phyloP scores from a whole-genome alignment of 2,113 vertebrate species.

The Pterocles gutturalis region DNA sequence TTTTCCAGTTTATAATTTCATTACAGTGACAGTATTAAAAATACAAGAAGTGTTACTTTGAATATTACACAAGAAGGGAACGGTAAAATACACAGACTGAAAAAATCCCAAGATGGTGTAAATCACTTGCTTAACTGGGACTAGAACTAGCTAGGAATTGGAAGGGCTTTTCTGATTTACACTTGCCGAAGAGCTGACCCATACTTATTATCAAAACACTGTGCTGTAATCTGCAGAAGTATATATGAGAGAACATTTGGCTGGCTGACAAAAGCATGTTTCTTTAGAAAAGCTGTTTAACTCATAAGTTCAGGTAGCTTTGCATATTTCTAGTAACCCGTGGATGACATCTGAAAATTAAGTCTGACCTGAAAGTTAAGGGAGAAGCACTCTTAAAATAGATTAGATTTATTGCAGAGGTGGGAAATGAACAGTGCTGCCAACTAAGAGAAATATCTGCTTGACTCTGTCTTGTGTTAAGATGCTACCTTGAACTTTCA shows the following conservation, averaged over 20 bases:
- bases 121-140: not conserved
- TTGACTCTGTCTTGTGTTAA: slow-evolving; percentile 33
- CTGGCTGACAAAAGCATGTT: not conserved
- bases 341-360: slow-evolving; percentile 50
- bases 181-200: not conserved
- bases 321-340: slow-evolving; percentile 2
- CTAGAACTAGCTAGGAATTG: not conserved
- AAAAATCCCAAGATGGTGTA: not conserved
- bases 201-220: slow-evolving; percentile 21
- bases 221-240: slow-evolving; percentile 34
- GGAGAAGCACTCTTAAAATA: slow-evolving; percentile 48
- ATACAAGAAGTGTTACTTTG: not conserved
- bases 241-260: slow-evolving; percentile 6
- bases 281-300: slow-evolving; percentile 49
- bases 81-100: not conserved
- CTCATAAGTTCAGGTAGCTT: slow-evolving; percentile 31
- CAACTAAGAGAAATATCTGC: not conserved
- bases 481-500: slow-evolving; percentile 60
- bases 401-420: slow-evolving; percentile 20
- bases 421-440: not conserved
- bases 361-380: slow-evolving; percentile 48
- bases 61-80: slow-evolving; percentile 26
- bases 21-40: not conserved
- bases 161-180: not conserved
- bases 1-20: not conserved